These are phyloP conservation scores for Sepiola atlantica DNA, from an alignment of 2,888 invertebrate species.

Conservation along the genomic window DNA sequence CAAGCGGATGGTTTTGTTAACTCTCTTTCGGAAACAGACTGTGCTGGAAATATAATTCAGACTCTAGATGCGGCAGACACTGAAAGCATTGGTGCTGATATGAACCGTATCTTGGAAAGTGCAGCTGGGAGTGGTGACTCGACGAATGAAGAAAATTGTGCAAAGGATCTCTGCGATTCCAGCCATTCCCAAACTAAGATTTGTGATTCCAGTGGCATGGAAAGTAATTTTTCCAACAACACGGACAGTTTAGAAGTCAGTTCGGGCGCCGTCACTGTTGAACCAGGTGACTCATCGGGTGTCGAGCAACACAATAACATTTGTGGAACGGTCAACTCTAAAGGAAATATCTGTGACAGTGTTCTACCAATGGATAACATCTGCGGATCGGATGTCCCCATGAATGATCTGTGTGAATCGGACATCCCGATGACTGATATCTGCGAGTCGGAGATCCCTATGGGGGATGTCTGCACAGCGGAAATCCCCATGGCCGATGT, in stretches of 20 bases:
- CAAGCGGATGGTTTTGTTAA: constrained; percentile 23
- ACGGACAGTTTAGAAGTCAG: background rate
- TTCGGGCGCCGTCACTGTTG: background rate
- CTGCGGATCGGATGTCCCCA: constrained; percentile 40
- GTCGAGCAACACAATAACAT: constrained; percentile 36
- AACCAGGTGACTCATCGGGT: background rate
- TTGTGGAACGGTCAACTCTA: constrained; percentile 40
- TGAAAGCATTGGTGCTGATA: background rate
- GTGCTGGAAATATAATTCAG: constrained; percentile 37
- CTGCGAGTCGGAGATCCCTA: constrained; percentile 40
- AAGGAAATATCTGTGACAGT: constrained; percentile 44
- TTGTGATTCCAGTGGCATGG: constrained; percentile 43
- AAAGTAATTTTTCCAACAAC: background rate
- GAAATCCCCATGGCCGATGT: constrained; percentile 43
- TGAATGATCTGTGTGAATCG: constrained; percentile 40
- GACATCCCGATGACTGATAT: constrained; percentile 41
- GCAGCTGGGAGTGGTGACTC: background rate
- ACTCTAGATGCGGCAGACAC: background rate
- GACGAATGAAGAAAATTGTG: constrained; percentile 37
- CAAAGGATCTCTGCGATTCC: constrained; percentile 38
- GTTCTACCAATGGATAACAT: constrained; percentile 43
- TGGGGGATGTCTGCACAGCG: constrained; percentile 37
- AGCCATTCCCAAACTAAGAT: constrained; percentile 35
- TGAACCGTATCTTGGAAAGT: constrained; percentile 42
- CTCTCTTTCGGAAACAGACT: constrained; percentile 25